A percentile compares a stretch with the other conserved stretches of the same genome.
Evolutionary conservation across 2,113 vertebrate genomes (phyloP).

Genomic region (Charina bottae): DNA sequence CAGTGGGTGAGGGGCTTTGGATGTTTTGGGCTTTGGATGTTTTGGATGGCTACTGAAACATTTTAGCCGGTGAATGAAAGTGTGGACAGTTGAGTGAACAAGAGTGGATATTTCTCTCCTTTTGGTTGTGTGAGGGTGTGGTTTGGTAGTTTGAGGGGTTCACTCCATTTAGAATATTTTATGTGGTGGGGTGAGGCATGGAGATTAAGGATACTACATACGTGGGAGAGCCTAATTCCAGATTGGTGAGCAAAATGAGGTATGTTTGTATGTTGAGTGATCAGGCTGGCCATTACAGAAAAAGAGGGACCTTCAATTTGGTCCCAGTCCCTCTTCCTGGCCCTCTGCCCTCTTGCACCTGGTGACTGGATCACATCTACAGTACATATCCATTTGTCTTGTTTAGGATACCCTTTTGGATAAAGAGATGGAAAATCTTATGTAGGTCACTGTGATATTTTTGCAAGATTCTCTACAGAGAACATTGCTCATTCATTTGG

Average conservation of each 20-base stretch:
- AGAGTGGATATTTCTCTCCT: background rate
- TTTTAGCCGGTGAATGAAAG: background rate
- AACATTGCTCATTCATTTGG: background rate
- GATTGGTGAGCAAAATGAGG: background rate
- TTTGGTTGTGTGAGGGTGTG: background rate
- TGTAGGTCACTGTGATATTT: background rate
- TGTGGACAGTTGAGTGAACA: background rate
- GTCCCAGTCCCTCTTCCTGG: background rate
- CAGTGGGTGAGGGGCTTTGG: background rate
- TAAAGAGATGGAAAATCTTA: background rate
- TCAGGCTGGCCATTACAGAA: background rate
- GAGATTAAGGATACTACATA: background rate
- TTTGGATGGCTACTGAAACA: background rate
- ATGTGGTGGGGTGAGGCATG: background rate
- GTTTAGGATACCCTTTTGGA: background rate
- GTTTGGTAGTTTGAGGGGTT: background rate
- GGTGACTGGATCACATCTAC: background rate
- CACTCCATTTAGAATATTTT: background rate
- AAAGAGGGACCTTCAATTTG: background rate
- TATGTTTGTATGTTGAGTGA: background rate
- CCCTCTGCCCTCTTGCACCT: no score
- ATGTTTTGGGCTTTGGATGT: background rate
- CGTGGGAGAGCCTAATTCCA: background rate
- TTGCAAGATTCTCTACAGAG: background rate
- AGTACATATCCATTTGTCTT: background rate